Base-by-base conservation (phyloP, 2,888 invertebrate genomes). In the Cerceris ruficornis region DNA sequence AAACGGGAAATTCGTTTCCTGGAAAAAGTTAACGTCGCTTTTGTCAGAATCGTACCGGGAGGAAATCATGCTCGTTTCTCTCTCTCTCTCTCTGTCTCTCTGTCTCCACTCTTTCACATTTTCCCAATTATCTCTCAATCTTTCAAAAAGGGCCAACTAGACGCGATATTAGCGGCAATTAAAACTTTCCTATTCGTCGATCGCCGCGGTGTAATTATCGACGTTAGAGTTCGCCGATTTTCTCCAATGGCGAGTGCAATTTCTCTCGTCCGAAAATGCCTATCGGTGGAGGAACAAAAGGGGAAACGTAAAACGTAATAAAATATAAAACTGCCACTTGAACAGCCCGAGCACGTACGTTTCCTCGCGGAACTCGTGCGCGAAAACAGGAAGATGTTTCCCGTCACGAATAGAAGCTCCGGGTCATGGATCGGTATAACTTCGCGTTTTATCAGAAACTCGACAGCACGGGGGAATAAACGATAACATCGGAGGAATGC, bases 371-470 rank as follows among this genome's bases (percentile, higher is more conserved):
- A 62, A 62, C 65, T 77, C 77, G 76, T 70, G 62, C 76, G 66
- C 61, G 77, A 69, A 75, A 77, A 77, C 75, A 75, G 77, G 76
- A 75, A 77, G 76, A 39, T 64, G 77, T 75, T 69, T 55, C 69
- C 69, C 77, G 50, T 77, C 60, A 46, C 42, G 8, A 15, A 6
- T 15, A 15, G 43, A 52, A 52, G 57, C 58, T 42, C 39, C 59
- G 67, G 64, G 59, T 64, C 68, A 59, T 15, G 59, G 59, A 59
- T 59, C 28, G 59, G 49, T 55, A 11, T 14, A 50, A 69, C 65
- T 55, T 62, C 57, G 2, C 57, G 46, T 57, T 66, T 58, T 62
- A 66, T 54, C 69, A 15, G 15, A 46, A 60, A 61, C 49, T 75
- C 69, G 76, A 62, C 71, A 57, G 50, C 65, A 42, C 14, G 4